These are phyloP conservation scores for Turritopsis dohrnii DNA, from an alignment of 30 jellyfish, hydroid and myxozoan genomes.

Conservation along the genomic window DNA sequence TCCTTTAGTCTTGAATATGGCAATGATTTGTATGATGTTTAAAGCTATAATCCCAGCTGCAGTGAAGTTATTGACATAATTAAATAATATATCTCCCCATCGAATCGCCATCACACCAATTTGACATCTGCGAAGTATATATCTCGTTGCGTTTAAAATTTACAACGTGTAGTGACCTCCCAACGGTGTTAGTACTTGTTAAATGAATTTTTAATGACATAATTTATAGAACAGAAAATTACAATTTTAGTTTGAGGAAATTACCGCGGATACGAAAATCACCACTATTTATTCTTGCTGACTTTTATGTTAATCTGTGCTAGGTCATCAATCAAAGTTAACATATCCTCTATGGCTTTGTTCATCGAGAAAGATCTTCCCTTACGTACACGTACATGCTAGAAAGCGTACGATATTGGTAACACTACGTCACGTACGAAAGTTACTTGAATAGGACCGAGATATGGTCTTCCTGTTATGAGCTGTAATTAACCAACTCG, in stretches of 20 bases:
- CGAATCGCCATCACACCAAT: neutral
- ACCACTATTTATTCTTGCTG: neutral
- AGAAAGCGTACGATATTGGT: neutral
- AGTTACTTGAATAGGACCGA: neutral
- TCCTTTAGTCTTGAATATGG: neutral
- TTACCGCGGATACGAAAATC: neutral
- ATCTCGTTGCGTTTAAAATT: neutral
- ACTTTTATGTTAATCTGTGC: neutral
- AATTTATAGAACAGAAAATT: neutral
- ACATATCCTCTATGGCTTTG: neutral
- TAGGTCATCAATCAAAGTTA: neutral
- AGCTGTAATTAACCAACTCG: no score
- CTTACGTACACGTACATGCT: neutral
- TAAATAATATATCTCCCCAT: neutral
- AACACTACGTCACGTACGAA: neutral
- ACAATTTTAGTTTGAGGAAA: neutral
- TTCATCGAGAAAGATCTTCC: neutral
- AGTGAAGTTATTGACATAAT: neutral
- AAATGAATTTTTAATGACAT: neutral
- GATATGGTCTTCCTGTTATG: neutral
- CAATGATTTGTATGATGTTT: neutral
- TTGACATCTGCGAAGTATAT: neutral
- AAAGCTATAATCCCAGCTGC: neutral
- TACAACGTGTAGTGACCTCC: neutral
- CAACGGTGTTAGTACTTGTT: neutral